These are phyloP conservation scores for Bradypus variegatus DNA, from an alignment of 2,797 vertebrate genomes.

Conservation along the genomic window DNA sequence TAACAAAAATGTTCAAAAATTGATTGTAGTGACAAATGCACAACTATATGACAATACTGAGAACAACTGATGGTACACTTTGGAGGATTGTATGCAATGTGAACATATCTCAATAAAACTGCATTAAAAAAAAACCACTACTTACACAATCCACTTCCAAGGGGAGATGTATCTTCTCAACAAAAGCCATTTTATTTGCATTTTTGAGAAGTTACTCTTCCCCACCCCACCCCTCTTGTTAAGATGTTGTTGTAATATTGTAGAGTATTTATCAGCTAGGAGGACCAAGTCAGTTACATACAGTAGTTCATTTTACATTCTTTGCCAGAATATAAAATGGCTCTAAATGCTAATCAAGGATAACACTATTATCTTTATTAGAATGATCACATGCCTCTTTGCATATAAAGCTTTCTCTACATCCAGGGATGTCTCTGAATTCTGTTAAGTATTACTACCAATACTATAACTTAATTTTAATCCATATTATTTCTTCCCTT, in stretches of 20 bases:
- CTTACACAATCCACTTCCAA: neutral
- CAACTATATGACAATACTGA: too few species aligned
- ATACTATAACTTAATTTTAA: neutral
- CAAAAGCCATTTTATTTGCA: neutral
- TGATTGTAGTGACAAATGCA: too few species aligned
- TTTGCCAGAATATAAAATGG: neutral
- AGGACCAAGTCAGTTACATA: neutral
- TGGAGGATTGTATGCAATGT: too few species aligned
- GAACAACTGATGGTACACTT: too few species aligned
- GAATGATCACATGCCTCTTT: neutral
- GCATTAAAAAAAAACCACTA: too few species aligned
- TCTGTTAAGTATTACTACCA: neutral
- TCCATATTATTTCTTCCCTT: neutral
- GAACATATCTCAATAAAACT: too few species aligned
- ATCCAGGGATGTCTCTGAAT: neutral
- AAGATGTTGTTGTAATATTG: neutral
- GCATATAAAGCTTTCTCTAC: neutral
- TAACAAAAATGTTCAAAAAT: too few species aligned
- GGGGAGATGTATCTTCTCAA: neutral
- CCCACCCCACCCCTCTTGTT: neutral
- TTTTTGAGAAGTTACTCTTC: neutral
- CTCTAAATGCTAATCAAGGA: neutral
- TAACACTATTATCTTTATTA: neutral
- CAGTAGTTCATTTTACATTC: neutral
- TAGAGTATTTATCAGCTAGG: slow-evolving; percentile 7